Evolutionary conservation across 2,888 invertebrate genomes (phyloP).

Genomic region (Gastracanthus pulcherrimus): DNA sequence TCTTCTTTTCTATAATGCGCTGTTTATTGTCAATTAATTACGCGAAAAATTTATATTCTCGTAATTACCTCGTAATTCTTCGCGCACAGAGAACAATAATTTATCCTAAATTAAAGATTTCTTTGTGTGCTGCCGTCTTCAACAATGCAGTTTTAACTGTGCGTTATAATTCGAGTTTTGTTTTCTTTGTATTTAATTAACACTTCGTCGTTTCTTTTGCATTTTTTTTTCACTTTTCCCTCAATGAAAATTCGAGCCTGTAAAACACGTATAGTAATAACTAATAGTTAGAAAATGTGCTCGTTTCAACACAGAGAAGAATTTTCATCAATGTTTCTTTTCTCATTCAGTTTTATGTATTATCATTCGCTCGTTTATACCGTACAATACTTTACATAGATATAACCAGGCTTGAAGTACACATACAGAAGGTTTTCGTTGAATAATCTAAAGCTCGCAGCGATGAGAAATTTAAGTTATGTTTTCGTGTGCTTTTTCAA

Average conservation of each 20-base stretch:
- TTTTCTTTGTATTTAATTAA: no score
- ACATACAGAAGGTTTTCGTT: slow-evolving; percentile 30
- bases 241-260: neutral
- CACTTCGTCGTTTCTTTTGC: neutral
- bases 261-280: neutral
- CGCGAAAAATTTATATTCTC: neutral
- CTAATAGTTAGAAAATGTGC: neutral
- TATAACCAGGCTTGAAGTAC: slow-evolving; percentile 11
- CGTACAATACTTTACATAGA: slow-evolving; percentile 5
- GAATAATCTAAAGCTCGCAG: slow-evolving; percentile 19
- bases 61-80: no score
- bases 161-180: no score
- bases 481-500: neutral
- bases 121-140: no score
- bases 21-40: neutral
- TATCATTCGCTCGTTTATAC: neutral
- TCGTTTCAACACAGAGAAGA: neutral
- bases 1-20: neutral
- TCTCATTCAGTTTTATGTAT: neutral
- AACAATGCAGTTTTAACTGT: no score
- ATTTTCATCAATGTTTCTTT: neutral
- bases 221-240: neutral
- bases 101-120: no score
- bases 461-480: slow-evolving; percentile 17
- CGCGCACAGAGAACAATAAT: no score